These are phyloP conservation scores for Lasioglossum vierecki DNA, from an alignment of 2,888 invertebrate species.

Conservation along the genomic window DNA sequence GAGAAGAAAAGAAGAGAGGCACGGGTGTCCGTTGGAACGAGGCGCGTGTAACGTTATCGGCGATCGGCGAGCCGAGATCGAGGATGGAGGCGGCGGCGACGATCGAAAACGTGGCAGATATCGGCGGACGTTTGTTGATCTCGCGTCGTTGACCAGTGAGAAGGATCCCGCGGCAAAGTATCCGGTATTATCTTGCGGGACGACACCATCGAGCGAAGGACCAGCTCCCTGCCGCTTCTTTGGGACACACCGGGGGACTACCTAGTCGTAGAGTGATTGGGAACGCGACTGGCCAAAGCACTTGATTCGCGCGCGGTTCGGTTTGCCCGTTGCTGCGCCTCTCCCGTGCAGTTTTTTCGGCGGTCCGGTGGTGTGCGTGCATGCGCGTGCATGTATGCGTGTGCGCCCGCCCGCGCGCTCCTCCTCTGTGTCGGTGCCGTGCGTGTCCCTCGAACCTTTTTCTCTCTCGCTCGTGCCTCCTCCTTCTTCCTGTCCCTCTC, in stretches of 20 bases:
- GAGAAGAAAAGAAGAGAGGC: background rate
- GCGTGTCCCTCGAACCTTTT: constrained; percentile 63
- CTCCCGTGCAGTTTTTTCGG: constrained; percentile 84
- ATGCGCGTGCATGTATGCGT: constrained; percentile 73
- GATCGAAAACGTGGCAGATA: constrained; percentile 39
- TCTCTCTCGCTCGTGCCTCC: constrained; percentile 49
- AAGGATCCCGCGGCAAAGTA: constrained; percentile 65
- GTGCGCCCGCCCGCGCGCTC: constrained; percentile 65
- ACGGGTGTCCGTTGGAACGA: constrained; percentile 16
- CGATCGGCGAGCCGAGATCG: constrained; percentile 31
- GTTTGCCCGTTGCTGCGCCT: constrained; percentile 82
- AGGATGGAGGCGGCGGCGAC: constrained; percentile 10
- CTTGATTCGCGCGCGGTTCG: constrained; percentile 84
- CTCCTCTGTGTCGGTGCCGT: constrained; percentile 37
- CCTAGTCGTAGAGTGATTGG: constrained; percentile 84
- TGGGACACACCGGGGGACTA: constrained; percentile 83
- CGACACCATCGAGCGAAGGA: constrained; percentile 70
- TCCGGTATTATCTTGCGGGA: constrained; percentile 71
- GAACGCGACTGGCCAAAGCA: constrained; percentile 84
- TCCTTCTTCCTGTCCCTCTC: constrained; percentile 49
- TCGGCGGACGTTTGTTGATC: constrained; percentile 36
- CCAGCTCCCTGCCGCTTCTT: constrained; percentile 74
- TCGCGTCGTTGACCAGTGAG: constrained; percentile 42
- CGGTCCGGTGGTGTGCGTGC: constrained; percentile 74
- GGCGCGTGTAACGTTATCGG: constrained; percentile 23